phyloP scores from a whole-genome alignment of 2,888 invertebrate genomes.

The Sesamia inferens region DNA sequence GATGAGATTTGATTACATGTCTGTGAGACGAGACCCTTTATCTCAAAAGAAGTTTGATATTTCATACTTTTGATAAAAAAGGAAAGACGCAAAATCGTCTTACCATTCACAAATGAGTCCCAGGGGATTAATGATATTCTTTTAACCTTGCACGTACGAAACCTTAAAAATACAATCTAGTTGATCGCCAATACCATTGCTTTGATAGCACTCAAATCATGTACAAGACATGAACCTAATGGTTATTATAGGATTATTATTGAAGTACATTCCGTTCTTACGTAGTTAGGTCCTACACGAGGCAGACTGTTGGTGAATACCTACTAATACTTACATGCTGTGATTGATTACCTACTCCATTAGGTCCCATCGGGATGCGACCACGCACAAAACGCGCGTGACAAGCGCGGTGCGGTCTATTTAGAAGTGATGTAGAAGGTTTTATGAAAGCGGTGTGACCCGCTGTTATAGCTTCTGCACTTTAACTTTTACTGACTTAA shows the following conservation, averaged over 20 bases:
- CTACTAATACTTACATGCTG: background rate
- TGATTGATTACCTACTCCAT: conserved; percentile 11
- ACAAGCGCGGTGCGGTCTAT: background rate
- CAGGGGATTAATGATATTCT: background rate
- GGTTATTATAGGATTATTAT: conserved; percentile 30
- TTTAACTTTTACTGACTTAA: no score
- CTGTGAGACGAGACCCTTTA: background rate
- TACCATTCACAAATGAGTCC: background rate
- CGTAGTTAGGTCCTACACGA: background rate
- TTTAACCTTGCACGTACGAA: background rate
- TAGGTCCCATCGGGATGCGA: background rate
- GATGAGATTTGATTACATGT: background rate
- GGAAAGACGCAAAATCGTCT: background rate
- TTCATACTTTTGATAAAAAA: conserved; percentile 2
- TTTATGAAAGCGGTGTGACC: no score
- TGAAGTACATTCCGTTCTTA: conserved; percentile 15
- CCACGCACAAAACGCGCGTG: background rate
- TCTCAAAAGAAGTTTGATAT: background rate
- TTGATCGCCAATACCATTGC: conserved; percentile 14
- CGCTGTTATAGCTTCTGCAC: no score
- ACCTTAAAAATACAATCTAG: conserved; percentile 19
- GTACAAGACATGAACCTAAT: conserved; percentile 19
- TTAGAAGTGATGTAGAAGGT: background rate
- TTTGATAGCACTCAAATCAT: conserved; percentile 39
- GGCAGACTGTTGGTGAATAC: conserved; percentile 4